A percentile compares a stretch with the other conserved stretches of the same genome.
Conservation (phyloP, 2,888 invertebrate genomes). For the Tipula vernalis region DNA sequence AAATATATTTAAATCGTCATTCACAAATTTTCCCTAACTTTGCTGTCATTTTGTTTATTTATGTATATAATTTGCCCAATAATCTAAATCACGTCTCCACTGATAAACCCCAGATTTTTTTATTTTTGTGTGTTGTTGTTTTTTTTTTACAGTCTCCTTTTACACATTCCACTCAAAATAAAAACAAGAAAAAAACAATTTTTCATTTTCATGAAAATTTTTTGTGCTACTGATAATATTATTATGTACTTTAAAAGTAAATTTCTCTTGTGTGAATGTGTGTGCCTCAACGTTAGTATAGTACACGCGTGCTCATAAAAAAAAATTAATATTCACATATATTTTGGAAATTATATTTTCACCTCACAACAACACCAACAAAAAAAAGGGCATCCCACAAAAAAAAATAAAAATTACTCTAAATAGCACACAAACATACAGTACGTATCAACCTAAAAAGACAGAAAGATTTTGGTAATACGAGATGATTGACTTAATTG, state of each 20-base stretch:
- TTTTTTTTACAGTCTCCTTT: background rate
- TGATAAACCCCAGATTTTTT: background rate
- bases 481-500: slow-evolving; percentile 4
- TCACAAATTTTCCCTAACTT: background rate
- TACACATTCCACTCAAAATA: background rate
- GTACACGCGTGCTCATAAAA: background rate
- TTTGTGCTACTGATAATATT: background rate
- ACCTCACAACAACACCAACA: background rate
- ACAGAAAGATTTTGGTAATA: background rate
- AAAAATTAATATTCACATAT: background rate
- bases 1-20: background rate
- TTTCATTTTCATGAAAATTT: background rate
- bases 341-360: background rate
- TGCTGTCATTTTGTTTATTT: background rate
- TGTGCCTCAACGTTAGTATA: background rate
- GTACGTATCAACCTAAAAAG: background rate
- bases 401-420: background rate
- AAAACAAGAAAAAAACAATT: background rate
- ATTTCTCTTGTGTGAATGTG: background rate
- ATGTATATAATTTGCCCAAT: background rate
- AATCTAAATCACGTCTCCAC: background rate
- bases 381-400: background rate
- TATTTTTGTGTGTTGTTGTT: no score
- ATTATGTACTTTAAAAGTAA: background rate
- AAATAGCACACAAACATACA: background rate